phyloP scores from a whole-genome alignment of 2,888 invertebrate genomes.

The Criorhina ranunculi region DNA sequence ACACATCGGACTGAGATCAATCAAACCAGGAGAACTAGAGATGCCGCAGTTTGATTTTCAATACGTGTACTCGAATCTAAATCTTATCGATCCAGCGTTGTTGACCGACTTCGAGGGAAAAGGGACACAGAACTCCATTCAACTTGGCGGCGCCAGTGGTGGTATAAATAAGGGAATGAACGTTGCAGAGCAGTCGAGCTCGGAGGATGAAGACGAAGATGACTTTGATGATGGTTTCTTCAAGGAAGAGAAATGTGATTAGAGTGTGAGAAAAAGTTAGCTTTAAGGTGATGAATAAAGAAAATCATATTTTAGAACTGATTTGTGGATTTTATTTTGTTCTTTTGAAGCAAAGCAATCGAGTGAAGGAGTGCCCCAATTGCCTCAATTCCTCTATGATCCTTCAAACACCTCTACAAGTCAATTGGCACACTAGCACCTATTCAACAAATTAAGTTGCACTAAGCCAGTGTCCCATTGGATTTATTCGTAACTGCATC shows the following conservation, averaged over 20 bases:
- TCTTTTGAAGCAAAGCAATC: background rate
- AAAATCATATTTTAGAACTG: background rate
- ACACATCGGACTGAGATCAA: slow-evolving; percentile 78
- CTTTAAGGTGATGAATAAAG: slow-evolving; percentile 22
- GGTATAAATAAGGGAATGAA: slow-evolving; percentile 12
- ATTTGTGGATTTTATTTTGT: background rate
- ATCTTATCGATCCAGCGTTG: slow-evolving; percentile 79
- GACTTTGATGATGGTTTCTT: slow-evolving; percentile 65
- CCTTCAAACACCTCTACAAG: background rate
- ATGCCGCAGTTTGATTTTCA: slow-evolving; percentile 79
- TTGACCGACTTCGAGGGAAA: slow-evolving; percentile 78
- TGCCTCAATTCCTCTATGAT: slow-evolving; percentile 10
- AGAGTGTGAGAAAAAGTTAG: background rate
- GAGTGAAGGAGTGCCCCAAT: too few species aligned
- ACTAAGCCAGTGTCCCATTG: slow-evolving; percentile 1
- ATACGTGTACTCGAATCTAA: slow-evolving; percentile 79
- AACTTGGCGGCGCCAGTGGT: slow-evolving; percentile 63
- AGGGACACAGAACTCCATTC: slow-evolving; percentile 78
- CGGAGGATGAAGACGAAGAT: slow-evolving; percentile 61
- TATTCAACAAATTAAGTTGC: slow-evolving; percentile 2
- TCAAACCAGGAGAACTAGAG: slow-evolving; percentile 78
- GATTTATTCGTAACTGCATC: slow-evolving; percentile 14
- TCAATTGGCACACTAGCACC: slow-evolving; percentile 5
- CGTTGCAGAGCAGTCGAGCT: slow-evolving; percentile 19
- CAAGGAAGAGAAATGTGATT: slow-evolving; percentile 17